Conservation (phyloP, 2,888 invertebrate genomes). For the Rhodophaea formosa region DNA sequence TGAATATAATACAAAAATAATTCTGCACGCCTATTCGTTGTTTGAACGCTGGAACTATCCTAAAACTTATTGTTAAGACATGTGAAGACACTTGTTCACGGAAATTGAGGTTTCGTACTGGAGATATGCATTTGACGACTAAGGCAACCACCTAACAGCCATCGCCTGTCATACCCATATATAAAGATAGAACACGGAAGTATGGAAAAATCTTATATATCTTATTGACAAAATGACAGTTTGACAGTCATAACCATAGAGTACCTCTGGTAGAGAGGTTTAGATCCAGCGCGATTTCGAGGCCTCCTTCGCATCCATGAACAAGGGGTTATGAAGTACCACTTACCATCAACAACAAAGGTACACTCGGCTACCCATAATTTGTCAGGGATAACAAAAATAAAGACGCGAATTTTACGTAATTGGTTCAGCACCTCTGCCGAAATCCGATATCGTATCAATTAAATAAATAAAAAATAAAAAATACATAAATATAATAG, state of each 20-base stretch:
- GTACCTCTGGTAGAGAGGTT: no score
- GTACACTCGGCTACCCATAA: conserved; percentile 32
- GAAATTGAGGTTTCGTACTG: background rate
- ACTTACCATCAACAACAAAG: conserved; percentile 31
- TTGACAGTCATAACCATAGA: no score
- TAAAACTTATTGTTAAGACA: conserved; percentile 34
- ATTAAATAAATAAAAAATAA: conserved; percentile 34
- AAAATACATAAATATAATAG: conserved; percentile 28
- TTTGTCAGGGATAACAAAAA: conserved; percentile 32
- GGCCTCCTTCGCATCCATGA: background rate
- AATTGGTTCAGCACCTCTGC: conserved; percentile 53
- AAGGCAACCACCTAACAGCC: no score
- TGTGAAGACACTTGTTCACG: background rate
- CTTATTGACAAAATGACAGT: no score
- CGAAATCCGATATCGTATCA: conserved; percentile 35
- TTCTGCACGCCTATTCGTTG: conserved; percentile 60
- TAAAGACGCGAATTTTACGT: conserved; percentile 25
- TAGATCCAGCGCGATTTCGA: background rate
- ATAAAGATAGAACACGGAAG: no score
- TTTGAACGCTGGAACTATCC: conserved; percentile 55
- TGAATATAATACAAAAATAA: conserved; percentile 59
- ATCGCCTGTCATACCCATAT: no score
- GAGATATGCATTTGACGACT: no score
- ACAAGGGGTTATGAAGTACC: background rate
- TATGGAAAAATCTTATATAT: no score